phyloP scores from a whole-genome alignment of 2,888 invertebrate species.

The Melipona beecheii region DNA sequence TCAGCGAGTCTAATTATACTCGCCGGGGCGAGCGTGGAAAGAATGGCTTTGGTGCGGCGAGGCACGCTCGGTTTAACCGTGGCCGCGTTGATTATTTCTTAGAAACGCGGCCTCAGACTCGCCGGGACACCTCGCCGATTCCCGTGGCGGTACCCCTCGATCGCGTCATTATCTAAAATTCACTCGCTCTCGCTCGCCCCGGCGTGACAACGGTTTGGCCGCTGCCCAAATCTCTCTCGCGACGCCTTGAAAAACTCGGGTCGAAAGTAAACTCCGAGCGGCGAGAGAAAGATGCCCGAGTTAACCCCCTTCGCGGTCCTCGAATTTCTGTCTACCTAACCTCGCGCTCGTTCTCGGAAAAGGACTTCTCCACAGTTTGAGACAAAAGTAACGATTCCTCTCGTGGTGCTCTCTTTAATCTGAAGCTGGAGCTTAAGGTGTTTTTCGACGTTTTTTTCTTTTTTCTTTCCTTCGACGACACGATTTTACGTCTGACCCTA shows the following conservation, averaged over 20 bases:
- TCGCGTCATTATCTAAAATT: constrained; percentile 27
- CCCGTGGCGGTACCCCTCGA: not conserved
- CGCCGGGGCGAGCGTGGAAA: constrained; percentile 42
- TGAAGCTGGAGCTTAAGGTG: no score
- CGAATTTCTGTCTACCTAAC: no score
- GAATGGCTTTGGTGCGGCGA: constrained; percentile 30
- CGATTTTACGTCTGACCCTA: no score
- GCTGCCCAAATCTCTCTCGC: constrained; percentile 1
- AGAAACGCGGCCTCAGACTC: not conserved
- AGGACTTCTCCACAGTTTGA: not conserved
- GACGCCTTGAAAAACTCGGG: not conserved
- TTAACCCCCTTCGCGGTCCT: no score
- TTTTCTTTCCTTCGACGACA: no score
- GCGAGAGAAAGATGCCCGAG: not conserved
- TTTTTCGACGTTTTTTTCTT: not conserved
- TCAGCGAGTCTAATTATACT: constrained; percentile 56
- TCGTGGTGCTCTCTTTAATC: no score
- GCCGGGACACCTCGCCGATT: not conserved
- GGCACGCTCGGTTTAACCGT: not conserved
- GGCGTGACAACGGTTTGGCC: not conserved
- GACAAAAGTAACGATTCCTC: no score
- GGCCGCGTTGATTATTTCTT: constrained; percentile 21
- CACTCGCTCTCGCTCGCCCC: not conserved
- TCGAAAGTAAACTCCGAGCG: not conserved
- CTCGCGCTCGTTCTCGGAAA: not conserved